Conservation (phyloP, 2,797 vertebrate genomes). For the Oophaga sylvatica region DNA sequence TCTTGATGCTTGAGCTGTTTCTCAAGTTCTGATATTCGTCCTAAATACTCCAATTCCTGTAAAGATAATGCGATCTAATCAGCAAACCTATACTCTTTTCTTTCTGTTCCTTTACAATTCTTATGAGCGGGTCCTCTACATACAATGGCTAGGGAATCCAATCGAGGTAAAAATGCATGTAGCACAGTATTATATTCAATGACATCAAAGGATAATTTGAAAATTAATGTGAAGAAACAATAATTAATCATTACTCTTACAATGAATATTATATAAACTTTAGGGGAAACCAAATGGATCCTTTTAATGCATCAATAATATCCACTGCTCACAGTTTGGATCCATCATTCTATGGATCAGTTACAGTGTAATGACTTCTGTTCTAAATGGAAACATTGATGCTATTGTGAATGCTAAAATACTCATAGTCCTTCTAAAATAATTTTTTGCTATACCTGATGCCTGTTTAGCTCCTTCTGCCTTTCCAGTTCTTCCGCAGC, state of each 20-base stretch:
- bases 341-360: too few species aligned
- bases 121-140: background rate
- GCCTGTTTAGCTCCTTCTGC: conserved; percentile 85
- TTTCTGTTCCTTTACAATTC: background rate
- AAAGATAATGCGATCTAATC: conserved; percentile 32
- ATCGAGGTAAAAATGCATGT: background rate
- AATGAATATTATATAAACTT: too few species aligned
- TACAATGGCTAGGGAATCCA: background rate
- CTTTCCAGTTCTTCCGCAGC: conserved; percentile 89
- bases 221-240: too few species aligned
- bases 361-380: too few species aligned
- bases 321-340: too few species aligned
- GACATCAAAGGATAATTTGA: background rate
- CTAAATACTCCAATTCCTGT: conserved; percentile 89
- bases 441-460: conserved; percentile 77
- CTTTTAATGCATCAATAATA: too few species aligned
- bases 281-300: too few species aligned
- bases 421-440: background rate
- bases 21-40: conserved; percentile 87
- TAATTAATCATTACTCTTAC: too few species aligned
- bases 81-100: background rate
- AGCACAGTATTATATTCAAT: background rate
- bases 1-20: conserved; percentile 91
- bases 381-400: too few species aligned
- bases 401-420: background rate